A percentile compares a stretch with the other conserved stretches of the same genome.
Conservation (phyloP, 2,797 vertebrate genomes). For the Varecia variegata region DNA sequence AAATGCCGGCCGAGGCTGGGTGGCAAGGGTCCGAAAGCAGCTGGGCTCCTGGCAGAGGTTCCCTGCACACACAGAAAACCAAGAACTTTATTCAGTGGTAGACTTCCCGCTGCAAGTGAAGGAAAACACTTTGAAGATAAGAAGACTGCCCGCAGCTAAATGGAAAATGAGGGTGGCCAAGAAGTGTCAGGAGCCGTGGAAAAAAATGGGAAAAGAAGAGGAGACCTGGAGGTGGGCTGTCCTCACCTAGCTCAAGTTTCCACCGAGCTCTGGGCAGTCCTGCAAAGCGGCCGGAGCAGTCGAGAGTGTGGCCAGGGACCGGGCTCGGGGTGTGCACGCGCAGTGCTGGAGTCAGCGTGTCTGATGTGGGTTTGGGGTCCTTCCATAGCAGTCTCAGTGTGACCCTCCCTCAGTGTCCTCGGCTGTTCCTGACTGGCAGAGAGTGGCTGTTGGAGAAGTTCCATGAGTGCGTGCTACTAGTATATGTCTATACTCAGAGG, state of each 20-base stretch:
- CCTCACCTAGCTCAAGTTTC: slow-evolving; percentile 47
- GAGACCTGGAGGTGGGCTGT: slow-evolving; percentile 25
- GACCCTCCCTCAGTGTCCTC: neutral
- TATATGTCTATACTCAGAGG: neutral
- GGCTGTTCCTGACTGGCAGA: neutral
- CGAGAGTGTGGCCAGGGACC: neutral
- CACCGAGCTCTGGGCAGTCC: neutral
- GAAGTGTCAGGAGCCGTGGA: slow-evolving; percentile 21
- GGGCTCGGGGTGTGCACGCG: neutral
- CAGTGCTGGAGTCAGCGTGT: neutral
- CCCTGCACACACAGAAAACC: slow-evolving; percentile 13
- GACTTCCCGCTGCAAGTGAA: slow-evolving; percentile 11
- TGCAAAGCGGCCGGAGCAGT: neutral
- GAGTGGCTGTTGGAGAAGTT: neutral
- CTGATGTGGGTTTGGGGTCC: slow-evolving; percentile 18
- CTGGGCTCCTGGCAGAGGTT: slow-evolving; percentile 54
- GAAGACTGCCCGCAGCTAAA: slow-evolving; percentile 51
- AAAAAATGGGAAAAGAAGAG: neutral
- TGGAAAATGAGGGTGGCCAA: slow-evolving; percentile 68
- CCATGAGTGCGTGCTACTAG: neutral
- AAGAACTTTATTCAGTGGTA: slow-evolving; percentile 22
- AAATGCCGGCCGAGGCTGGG: slow-evolving; percentile 11
- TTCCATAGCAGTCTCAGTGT: neutral
- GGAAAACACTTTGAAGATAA: slow-evolving; percentile 70
- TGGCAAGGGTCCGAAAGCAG: slow-evolving; percentile 47